Base-by-base conservation (phyloP, 2,113 vertebrate genomes). In the Okapia johnstoni region DNA sequence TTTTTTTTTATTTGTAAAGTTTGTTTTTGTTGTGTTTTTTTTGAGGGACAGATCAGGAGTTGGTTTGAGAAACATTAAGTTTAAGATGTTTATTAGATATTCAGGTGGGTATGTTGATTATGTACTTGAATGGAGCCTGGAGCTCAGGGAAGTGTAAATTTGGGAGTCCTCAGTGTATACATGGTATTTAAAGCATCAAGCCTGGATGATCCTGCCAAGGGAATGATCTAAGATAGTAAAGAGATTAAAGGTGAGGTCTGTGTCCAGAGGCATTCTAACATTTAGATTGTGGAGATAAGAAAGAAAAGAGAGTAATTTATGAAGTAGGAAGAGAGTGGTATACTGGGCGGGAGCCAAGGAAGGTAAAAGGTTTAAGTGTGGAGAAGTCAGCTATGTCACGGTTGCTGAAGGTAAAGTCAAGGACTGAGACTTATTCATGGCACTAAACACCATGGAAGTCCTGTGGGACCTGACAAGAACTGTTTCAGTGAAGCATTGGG, bases 361-460 rank as follows among this genome's bases (percentile, higher is more conserved):
- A 85, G 88, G 83, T 48, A 43, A 96, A 97, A 55, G 84, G 55
- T 48, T 93, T 88, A 80, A 79, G 60, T 88, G 88, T 43, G 54
- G 40, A 58, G 28, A 54, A 83, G 54, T 92, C 33, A 55, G 3
- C 16, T 89, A 19, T 88, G 76, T 96, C 57, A 55, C 73, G 58
- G 7, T 96, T 96, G 81, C 46, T 94, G 81, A 94, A 94, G 70
- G 33, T 81, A n/a, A 92, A 54, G 63, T 73, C 48, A 85, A 70
- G 50, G 88, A 66, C 50, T 88, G 84, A 97, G 85, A 96, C 70
- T 91, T 61, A 33, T 93, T 96, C 55, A 81, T 2, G 85, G 54
- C 13, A 54, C 43, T 96, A 70, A 92, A 60, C 43, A 43, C 23
- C 11, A 26, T 63, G 36, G 28, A 91, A 46, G 46, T 80, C 52